Percentiles rank a stretch among this genome's conserved stretches.
Evolutionary conservation across 2,888 invertebrate species (phyloP).

Genomic region (Amiota communis): DNA sequence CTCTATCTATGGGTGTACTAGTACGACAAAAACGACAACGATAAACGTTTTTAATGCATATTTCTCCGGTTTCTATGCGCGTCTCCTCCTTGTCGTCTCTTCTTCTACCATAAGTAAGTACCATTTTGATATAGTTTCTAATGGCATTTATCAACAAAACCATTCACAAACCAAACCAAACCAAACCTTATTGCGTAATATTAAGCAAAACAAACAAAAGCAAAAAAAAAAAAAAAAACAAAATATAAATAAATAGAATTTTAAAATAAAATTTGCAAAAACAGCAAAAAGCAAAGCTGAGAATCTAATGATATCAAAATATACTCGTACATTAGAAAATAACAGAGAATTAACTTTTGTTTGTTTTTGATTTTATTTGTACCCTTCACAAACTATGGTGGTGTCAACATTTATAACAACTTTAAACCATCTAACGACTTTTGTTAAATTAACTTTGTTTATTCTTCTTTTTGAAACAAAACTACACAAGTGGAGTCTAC

Average conservation of each 20-base stretch:
- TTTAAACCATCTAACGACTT: too few relatives aligned
- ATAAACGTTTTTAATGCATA: constrained; percentile 13
- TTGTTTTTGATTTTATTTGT: constrained; percentile 48
- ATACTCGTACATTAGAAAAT: constrained; percentile 28
- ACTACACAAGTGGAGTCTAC: too few relatives aligned
- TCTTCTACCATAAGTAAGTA: neutral
- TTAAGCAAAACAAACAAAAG: constrained; percentile 34
- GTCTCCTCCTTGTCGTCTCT: neutral
- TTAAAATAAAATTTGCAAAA: too few relatives aligned
- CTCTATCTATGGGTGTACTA: constrained; percentile 10
- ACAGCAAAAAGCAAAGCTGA: too few relatives aligned
- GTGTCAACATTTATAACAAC: too few relatives aligned
- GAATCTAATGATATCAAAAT: constrained; percentile 8
- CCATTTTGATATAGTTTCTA: constrained; percentile 21
- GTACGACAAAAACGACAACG: neutral
- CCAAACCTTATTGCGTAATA: constrained; percentile 60
- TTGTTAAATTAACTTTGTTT: too few relatives aligned
- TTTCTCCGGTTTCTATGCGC: constrained; percentile 19
- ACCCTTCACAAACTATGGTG: neutral
- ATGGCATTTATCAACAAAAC: constrained; percentile 16
- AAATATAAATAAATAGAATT: constrained; percentile 11
- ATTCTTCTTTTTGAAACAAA: too few relatives aligned
- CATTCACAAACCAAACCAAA: constrained; percentile 33
- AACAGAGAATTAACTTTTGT: constrained; percentile 22
- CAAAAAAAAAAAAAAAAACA: too few relatives aligned